Evolutionary conservation across 2,113 vertebrate species (phyloP).

Genomic region (Corydoras maculifer): DNA sequence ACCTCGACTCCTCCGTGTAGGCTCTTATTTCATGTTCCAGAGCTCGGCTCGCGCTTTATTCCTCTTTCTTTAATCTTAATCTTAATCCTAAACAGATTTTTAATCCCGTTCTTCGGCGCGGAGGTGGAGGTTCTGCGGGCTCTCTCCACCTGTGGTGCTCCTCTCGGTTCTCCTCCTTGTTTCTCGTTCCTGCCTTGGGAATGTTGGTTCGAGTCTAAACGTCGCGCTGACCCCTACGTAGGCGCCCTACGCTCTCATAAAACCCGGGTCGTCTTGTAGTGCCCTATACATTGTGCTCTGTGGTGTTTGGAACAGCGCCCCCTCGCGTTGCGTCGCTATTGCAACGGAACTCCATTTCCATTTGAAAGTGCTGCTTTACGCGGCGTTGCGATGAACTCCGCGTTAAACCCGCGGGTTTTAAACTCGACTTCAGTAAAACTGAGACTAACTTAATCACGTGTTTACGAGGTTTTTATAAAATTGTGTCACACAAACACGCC

Average conservation of each 20-base stretch:
- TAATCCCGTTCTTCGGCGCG: no score
- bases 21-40: neutral
- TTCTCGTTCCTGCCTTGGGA: slow-evolving; percentile 8
- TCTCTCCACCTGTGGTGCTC: slow-evolving; percentile 6
- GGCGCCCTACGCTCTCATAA: neutral
- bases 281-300: neutral
- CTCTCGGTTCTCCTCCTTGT: neutral
- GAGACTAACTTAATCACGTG: no score
- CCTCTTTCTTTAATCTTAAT: neutral
- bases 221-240: neutral
- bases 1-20: no score
- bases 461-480: neutral
- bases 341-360: neutral
- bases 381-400: no score
- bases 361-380: neutral
- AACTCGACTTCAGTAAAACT: no score
- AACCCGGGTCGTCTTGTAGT: fast-evolving
- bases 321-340: neutral
- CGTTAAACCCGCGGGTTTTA: no score
- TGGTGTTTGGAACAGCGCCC: neutral
- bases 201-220: neutral
- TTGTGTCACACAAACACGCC: neutral
- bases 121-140: neutral
- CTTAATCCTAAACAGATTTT: neutral
- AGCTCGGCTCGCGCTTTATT: no score